Base-by-base conservation (phyloP, 2,113 vertebrate genomes). In the Sorex araneus region DNA sequence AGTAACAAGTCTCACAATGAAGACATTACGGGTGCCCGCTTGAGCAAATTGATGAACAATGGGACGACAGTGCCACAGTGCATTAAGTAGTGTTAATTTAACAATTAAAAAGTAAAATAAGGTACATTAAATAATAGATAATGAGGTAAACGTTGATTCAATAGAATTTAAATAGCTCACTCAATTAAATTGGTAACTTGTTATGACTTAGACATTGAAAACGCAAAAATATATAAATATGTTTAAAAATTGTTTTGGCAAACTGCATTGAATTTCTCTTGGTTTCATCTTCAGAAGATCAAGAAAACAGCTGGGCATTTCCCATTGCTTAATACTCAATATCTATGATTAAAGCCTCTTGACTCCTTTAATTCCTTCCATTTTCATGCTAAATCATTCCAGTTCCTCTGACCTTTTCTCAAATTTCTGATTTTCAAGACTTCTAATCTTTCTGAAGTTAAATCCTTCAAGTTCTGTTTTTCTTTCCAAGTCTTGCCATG, bases 401-500 rank as follows among this genome's bases (percentile, higher is more conserved):
- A 90, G 43, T 70, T 93, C 47, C 69, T 89, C 12, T 85, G 34
- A 84, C 19, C 19, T 45, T 92, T 92, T 60, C 43, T 86, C 36
- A 57, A 85, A 93, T 6, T 66, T 67, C 43, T 8, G 81, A 27
- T 84, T 87, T 76, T 86, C 18, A 15, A 79, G 19, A 45, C 30
- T 25, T 54, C 11, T 75, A 64, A 66, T 73, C 12, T 64, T 11
- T 16, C 47, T 25, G 36, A 78, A 84, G 7, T 9, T 50, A 69
- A 47, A 13, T 19, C 8, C 3, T 34, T 15, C 28, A 80, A 82
- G 67, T 64, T 86, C 66, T 89, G 10, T 73, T 43, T 12, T 89
- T 50, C 63, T 85, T 67, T 19, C 36, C 30, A 80, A 54, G 32
- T 66, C 30, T 63, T 83, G 32, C 8, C 36, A 11, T 78, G 40